Evolutionary conservation across 2,888 invertebrate species (phyloP).

Genomic region (Perithous albicinctus): DNA sequence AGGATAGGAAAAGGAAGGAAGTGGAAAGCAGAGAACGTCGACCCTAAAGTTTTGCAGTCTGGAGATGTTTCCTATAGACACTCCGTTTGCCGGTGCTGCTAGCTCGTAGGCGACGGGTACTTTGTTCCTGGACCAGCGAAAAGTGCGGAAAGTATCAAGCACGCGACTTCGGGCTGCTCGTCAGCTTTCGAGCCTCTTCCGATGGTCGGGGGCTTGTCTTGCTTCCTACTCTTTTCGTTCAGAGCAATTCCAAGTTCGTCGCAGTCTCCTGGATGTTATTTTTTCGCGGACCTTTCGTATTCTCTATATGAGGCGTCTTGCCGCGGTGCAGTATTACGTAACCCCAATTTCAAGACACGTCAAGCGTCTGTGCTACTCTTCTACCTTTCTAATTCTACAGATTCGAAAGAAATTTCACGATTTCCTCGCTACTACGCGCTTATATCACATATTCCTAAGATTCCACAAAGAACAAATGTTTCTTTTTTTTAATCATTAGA

Average conservation of each 20-base stretch:
- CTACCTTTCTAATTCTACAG: too few relatives aligned
- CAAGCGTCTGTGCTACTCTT: background rate
- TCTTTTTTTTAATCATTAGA: too few relatives aligned
- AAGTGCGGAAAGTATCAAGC: slow-evolving; percentile 58
- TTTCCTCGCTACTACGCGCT: too few relatives aligned
- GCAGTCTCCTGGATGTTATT: slow-evolving; percentile 51
- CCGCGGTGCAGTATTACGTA: slow-evolving; percentile 50
- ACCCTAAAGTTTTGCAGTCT: slow-evolving; percentile 35
- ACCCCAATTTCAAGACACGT: slow-evolving; percentile 35
- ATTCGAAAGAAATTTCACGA: too few relatives aligned
- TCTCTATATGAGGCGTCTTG: background rate
- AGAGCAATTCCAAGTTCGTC: slow-evolving; percentile 24
- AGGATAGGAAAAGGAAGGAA: slow-evolving; percentile 39
- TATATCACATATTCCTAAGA: too few relatives aligned
- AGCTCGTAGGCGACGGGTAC: slow-evolving; percentile 76
- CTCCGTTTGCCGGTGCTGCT: slow-evolving; percentile 1
- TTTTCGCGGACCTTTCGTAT: too few relatives aligned
- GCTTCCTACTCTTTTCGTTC: background rate
- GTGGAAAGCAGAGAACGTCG: slow-evolving; percentile 19
- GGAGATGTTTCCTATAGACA: slow-evolving; percentile 31
- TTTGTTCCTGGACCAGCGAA: slow-evolving; percentile 70
- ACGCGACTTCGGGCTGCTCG: slow-evolving; percentile 71
- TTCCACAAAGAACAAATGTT: too few relatives aligned
- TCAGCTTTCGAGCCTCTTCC: slow-evolving; percentile 59
- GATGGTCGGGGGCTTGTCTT: background rate